These are phyloP conservation scores for Channa striata DNA, from an alignment of 2,797 vertebrate genomes.

Conservation along the genomic window DNA sequence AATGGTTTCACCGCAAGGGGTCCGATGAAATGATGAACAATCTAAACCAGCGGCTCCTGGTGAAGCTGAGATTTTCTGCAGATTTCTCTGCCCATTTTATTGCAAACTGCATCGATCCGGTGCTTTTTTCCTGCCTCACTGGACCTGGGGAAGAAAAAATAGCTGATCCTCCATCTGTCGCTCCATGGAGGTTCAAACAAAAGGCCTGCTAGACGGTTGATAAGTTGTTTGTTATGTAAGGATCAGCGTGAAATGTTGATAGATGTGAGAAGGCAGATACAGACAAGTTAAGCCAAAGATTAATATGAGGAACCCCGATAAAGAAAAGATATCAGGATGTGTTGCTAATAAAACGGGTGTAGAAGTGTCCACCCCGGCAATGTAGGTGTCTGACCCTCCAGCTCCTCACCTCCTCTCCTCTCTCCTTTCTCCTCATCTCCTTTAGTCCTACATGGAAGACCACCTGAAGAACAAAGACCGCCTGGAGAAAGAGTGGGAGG, in stretches of 20 bases:
- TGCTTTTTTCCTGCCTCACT: too few species aligned
- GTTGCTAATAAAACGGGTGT: background rate
- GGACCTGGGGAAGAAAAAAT: too few species aligned
- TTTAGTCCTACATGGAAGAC: constrained; percentile 98
- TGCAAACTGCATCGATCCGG: background rate
- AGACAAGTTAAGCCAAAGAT: background rate
- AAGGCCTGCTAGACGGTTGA: background rate
- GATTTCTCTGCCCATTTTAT: too few species aligned
- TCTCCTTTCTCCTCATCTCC: background rate
- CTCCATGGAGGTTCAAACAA: constrained; percentile 2
- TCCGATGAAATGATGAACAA: background rate
- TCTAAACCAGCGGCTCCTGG: background rate
- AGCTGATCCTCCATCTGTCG: background rate
- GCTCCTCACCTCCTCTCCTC: constrained; percentile 10
- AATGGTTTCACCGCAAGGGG: too few species aligned
- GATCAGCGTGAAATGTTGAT: too few species aligned
- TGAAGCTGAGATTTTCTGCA: too few species aligned
- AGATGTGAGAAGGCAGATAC: too few species aligned
- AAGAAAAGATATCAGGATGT: background rate
- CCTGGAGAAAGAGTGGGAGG: constrained; percentile 97
- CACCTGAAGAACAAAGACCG: constrained; percentile 97
- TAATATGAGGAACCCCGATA: background rate
- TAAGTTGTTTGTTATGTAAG: background rate
- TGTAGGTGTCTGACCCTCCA: background rate
- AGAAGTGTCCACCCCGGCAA: background rate